Base-by-base conservation (phyloP, 2,888 invertebrate genomes). In the Callyntrura guangdongensis region DNA sequence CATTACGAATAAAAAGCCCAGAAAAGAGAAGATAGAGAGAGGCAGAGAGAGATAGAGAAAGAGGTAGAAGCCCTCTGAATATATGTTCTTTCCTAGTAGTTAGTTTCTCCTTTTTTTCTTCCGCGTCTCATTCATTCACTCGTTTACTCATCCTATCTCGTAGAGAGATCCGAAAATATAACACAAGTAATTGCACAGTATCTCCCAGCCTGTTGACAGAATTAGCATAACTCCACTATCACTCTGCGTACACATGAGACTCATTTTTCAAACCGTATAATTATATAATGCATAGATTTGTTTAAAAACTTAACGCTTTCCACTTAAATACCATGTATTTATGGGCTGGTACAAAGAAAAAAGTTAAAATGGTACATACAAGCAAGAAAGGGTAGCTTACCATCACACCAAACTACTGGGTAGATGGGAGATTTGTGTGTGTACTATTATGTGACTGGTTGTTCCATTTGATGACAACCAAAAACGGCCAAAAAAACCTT, bases 161-260 rank as follows among this genome's bases (percentile, higher is more conserved):
- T 77, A 56, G n/a, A 49, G 36, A 74, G 11, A 14, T 72, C 49
- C 22, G 45, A 49, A 47, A 47, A 49, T 74, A 49, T 85, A 45
- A 85, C 84, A 77, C 84, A 77, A 74, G 84, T 90, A 90, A 90
- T 90, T 90, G 82, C 85, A 79, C 27, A 56, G 53, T 22, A 49
- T 49, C 17, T 49, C 9, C 12, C 45, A 91, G 87, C 90, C 91
- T 92, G 92, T 93, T 92, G 92, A 92, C 87, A 86, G 90, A 92
- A 92, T 93, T 93, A 92, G 92, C 92, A 93, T 92, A 92, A 92
- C 91, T 92, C 81, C 72, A 84, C 86, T 69, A 92, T 92, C 91
- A 17, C 69, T 77, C 84, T 45, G 36, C 74, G 86, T 89, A 90
- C 93, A 90, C 93, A 89, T 47, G 93, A 92, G 93, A 92, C 91